Evolutionary conservation across 2,888 invertebrate species (phyloP), one percentile per base, ranked within the genome.

Genomic region (Myathropa florea): DNA sequence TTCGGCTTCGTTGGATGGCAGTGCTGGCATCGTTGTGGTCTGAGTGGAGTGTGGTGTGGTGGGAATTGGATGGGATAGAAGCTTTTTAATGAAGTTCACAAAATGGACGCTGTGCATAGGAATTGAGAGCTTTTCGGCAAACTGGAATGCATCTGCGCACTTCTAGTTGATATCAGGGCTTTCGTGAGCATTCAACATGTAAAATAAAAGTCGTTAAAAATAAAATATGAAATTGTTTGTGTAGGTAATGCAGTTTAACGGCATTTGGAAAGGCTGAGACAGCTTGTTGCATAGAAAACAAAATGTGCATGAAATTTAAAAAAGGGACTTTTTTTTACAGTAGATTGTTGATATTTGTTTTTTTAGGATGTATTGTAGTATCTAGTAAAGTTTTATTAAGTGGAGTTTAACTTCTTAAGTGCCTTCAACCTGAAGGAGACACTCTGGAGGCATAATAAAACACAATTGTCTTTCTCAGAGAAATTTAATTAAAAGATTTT

Each of bases 101-200:
- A 64, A 78, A 78, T 68, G 77, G 73, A 18, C 28, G 61, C 28
- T 21, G 53, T 14, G 10, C 39, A 36, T 33, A 3, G 61, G 18
- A n/a, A 18, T 12, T 2, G 6, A 30, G 6, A 67, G 75, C 81
- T 84, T 84, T 76, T 63, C 64, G 67, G 63, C 60, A 61, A 59
- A 77, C 76, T 81, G 76, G 71, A 72, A 81, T 57, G 76, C 67
- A 65, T 14, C 59, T 57, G 81, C 84, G 84, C 72, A 60, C 23
- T 59, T 39, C 4, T 33, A 4, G 9, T n/a, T 24, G 23, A 57
- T 23, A 24, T 21, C 1, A 0, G 24, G n/a, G 24, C 60, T 61
- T 73, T 73, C 2, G n/a, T 24, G 28, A 39, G 7, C 21, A 14
- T n/a, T n/a, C 0, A n/a, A 24, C 33, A 33, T 2, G 1, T 7